phyloP scores from a whole-genome alignment of 2,113 vertebrate genomes.

The Carettochelys insculpta region DNA sequence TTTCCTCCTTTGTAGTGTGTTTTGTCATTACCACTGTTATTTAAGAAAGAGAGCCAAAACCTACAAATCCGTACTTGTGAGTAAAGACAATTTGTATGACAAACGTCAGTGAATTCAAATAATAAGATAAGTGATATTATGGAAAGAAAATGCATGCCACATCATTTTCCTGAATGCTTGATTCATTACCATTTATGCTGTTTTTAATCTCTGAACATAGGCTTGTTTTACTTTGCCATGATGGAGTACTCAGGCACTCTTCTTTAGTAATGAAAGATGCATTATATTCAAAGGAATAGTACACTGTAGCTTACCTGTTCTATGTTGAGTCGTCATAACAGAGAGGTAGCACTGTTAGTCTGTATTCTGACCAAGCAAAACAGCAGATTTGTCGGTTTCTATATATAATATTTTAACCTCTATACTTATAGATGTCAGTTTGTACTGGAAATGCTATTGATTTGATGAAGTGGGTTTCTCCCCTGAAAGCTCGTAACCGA shows the following conservation, averaged over 20 bases:
- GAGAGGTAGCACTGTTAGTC: too few relatives aligned
- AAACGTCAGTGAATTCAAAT: background rate
- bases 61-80: rapidly evolving
- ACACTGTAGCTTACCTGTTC: background rate
- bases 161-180: background rate
- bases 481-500: too few relatives aligned
- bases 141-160: background rate
- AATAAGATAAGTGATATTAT: background rate
- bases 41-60: background rate
- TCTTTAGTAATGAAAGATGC: background rate
- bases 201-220: too few relatives aligned
- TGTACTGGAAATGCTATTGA: too few relatives aligned
- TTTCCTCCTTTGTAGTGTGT: background rate
- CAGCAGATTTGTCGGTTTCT: too few relatives aligned
- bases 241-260: background rate
- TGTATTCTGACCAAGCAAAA: too few relatives aligned
- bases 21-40: background rate
- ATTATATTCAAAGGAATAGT: too few relatives aligned
- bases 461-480: too few relatives aligned
- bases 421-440: too few relatives aligned
- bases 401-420: too few relatives aligned
- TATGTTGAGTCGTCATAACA: background rate
- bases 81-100: background rate
- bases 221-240: background rate
- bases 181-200: too few relatives aligned